phyloP scores from a whole-genome alignment of 92 coral and sea anemone species.

The Bergia sp. region DNA sequence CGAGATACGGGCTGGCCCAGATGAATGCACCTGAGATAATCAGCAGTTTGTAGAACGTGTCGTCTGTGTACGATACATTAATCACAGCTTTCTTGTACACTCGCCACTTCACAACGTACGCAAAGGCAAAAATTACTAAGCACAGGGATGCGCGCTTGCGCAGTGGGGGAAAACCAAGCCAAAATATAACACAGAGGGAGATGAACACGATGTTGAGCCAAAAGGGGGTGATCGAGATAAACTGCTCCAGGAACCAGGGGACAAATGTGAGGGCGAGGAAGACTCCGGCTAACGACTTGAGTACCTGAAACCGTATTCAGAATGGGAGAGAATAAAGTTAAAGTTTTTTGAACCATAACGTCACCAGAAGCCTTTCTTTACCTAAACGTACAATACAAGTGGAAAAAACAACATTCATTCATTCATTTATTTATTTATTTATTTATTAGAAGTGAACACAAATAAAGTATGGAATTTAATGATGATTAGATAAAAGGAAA shows the following conservation, averaged over 20 bases:
- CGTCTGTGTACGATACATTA: slow-evolving; percentile 42
- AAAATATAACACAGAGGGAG: slow-evolving; percentile 71
- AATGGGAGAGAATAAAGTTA: neutral
- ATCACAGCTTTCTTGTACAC: slow-evolving; percentile 63
- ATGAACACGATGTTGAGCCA: slow-evolving; percentile 67
- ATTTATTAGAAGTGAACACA: too few species aligned
- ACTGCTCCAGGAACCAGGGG: slow-evolving; percentile 87
- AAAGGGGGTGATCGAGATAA: slow-evolving; percentile 58
- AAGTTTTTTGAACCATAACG: too few species aligned
- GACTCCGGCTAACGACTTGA: slow-evolving; percentile 24
- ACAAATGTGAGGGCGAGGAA: slow-evolving; percentile 56
- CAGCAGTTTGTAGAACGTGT: slow-evolving; percentile 57
- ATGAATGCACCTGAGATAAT: slow-evolving; percentile 69
- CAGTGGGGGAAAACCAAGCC: slow-evolving; percentile 88
- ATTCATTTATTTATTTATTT: too few species aligned
- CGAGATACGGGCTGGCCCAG: slow-evolving; percentile 85
- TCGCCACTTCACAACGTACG: slow-evolving; percentile 81
- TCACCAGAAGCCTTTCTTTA: too few species aligned
- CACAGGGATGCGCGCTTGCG: slow-evolving; percentile 73
- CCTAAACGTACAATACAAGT: too few species aligned
- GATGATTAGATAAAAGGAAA: too few species aligned
- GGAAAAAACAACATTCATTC: too few species aligned
- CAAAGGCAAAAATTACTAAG: slow-evolving; percentile 68
- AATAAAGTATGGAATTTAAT: too few species aligned
- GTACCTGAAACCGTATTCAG: slow-evolving; percentile 8